These are phyloP conservation scores for Bombyx mandarina DNA, from an alignment of 1,140 invertebrate species.

Conservation along the genomic window DNA sequence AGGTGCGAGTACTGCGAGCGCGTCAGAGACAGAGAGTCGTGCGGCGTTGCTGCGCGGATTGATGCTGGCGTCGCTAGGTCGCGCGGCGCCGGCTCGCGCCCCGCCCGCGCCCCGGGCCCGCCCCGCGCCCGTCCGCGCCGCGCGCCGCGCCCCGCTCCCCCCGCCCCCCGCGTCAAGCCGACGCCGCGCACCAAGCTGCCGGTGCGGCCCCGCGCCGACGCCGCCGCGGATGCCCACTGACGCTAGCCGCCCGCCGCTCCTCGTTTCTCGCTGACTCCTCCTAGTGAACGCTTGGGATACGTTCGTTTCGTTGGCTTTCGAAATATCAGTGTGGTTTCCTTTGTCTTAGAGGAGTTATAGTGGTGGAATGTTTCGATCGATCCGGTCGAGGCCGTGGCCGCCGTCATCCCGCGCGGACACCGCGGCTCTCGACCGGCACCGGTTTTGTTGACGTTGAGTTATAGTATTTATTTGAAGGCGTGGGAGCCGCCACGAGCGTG, in stretches of 20 bases:
- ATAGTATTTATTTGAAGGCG: slow-evolving; percentile 6
- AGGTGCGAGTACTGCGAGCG: slow-evolving; percentile 16
- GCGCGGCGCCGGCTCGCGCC: slow-evolving; percentile 26
- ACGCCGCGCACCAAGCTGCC: slow-evolving; percentile 46
- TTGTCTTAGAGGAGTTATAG: slow-evolving; percentile 53
- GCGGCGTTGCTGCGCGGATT: slow-evolving; percentile 48
- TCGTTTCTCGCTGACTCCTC: slow-evolving; percentile 55
- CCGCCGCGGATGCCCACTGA: slow-evolving; percentile 13
- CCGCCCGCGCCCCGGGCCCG: slow-evolving; percentile 23
- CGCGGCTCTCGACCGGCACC: slow-evolving; percentile 3
- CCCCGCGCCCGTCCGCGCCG: slow-evolving; percentile 17
- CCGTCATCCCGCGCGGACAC: background rate
- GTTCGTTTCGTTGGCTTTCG: slow-evolving; percentile 64
- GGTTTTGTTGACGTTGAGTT: slow-evolving; percentile 7
- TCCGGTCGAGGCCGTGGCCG: slow-evolving; percentile 4
- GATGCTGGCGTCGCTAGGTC: slow-evolving; percentile 49
- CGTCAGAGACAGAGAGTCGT: slow-evolving; percentile 40
- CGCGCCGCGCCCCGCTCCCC: slow-evolving; percentile 15
- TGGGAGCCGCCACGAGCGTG: slow-evolving; percentile 1
- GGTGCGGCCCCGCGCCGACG: slow-evolving; percentile 22
- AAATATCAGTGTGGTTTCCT: slow-evolving; percentile 65
- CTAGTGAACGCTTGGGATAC: slow-evolving; percentile 58
- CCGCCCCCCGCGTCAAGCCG: slow-evolving; percentile 37
- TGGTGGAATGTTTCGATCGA: slow-evolving; percentile 62
- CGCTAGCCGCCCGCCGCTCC: slow-evolving; percentile 28